Base-by-base conservation (phyloP, 1,140 invertebrate genomes). In the Carposina sasakii region DNA sequence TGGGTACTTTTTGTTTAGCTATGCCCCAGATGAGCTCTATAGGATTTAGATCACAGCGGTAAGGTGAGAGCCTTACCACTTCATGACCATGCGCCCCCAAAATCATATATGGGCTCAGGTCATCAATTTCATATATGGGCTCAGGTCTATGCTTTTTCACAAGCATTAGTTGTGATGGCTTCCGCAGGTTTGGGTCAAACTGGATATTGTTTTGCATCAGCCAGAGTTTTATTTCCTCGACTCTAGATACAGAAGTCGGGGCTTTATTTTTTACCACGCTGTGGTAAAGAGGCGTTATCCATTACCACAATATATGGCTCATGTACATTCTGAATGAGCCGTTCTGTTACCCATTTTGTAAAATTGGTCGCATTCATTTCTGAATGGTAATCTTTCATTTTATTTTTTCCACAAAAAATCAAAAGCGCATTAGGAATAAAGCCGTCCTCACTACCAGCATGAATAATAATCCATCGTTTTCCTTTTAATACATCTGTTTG, bases 1-100 rank as follows among this genome's bases (percentile, higher is more conserved):
- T 13, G 13, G 49, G 33, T 1, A 57, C 39, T 36, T 47, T 39
- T 13, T 26, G 26, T 52, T 81, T 77, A 6, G 63, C 50, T 20
- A 63, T 33, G n/a, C 42, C 60, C 69, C 72, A 79, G 31, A 73
- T 57, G 1, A 71, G 41, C 54, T 82, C 69, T 23, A 78, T 82
- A n/a, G 76, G 60, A 48, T 78, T 78, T 3, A 75, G 53, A 33
- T 70, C 57, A 39, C 62, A 67, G 42, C 75, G 67, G 43, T 75
- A 78, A 10, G 72, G 71, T 5, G 76, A 70, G 19, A 78, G 41
- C 31, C 70, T 41, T n/a, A 70, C 26, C 15, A 75, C 54, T 59
- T 39, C 33, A 37, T 49, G 46, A 26, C 41, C 52, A 40, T 49
- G 30, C n/a, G 41, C 20, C 17, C 17, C 24, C 21, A 49, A 22